A percentile compares a stretch with the other conserved stretches of the same genome.
Conservation (phyloP, 2,888 invertebrate species). For the Cenopis cana region DNA sequence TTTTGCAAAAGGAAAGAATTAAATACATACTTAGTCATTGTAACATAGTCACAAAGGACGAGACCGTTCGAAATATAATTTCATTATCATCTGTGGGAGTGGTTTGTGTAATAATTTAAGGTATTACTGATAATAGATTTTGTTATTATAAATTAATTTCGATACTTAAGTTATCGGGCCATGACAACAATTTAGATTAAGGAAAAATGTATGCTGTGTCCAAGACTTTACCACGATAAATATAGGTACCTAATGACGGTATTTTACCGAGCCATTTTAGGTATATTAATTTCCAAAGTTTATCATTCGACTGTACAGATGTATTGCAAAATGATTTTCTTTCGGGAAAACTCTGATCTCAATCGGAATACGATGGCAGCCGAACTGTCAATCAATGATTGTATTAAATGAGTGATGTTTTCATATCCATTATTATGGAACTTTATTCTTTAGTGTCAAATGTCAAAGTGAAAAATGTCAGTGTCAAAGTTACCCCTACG, state of each 20-base stretch:
- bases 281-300: constrained; percentile 16
- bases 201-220: constrained; percentile 70
- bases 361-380: too few species aligned
- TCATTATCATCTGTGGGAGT: constrained; percentile 77
- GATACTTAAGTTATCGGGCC: constrained; percentile 80
- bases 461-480: too few species aligned
- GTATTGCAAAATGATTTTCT: too few species aligned
- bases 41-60: constrained; percentile 75
- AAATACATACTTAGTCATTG: constrained; percentile 61
- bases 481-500: too few species aligned
- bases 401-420: too few species aligned
- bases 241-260: constrained; percentile 23
- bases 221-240: constrained; percentile 63
- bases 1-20: constrained; percentile 6
- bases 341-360: too few species aligned
- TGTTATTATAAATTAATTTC: constrained; percentile 74
- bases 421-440: too few species aligned
- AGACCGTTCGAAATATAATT: constrained; percentile 63
- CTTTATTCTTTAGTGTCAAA: too few species aligned
- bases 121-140: constrained; percentile 70
- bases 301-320: constrained; percentile 11
- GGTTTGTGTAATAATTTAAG: constrained; percentile 79
- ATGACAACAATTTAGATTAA: constrained; percentile 77
- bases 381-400: too few species aligned
- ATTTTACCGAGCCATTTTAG: constrained; percentile 28